Evolutionary conservation across 1,140 invertebrate genomes (phyloP), one percentile per base, ranked within the genome.

Genomic region (Diuraphis noxia): DNA sequence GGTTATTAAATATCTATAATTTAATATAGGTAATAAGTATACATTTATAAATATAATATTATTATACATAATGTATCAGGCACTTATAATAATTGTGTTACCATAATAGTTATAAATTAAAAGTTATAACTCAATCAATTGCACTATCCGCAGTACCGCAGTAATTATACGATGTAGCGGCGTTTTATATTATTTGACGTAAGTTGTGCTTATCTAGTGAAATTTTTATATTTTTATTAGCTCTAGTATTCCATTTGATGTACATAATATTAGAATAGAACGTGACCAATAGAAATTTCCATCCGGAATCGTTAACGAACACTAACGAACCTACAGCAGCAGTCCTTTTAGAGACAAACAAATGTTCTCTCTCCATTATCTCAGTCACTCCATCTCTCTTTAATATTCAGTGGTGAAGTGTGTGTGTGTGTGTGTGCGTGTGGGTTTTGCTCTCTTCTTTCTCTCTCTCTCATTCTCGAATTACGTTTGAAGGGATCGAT

Each of bases 291-390:
- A 86, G 46, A 86, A 36, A 52, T 86, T 86, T 86, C 23, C 85
- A 86, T 49, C n/a, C 25, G 10, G 21, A 52, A 86, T 23, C 46
- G 34, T 52, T 52, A 86, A 19, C 41, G 82, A 85, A 52, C 85
- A n/a, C n/a, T n/a, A 52, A 86, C 34, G 34, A 25, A 34, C n/a
- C 43, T 52, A 49, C n/a, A 7, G 23, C 9, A 49, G 34, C 41
- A 82, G 81, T 52, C 43, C 85, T 86, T 86, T 86, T 86, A 36
- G 85, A 86, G 43, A 52, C 85, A 86, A 86, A 86, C 85, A 86
- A 82, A 86, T 34, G 46, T 85, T 10, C 25, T 79, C 9, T 23
- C 82, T 8, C 40, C 17, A 25, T 82, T 85, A n/a, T 41, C 81
- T 84, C 25, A 41, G 36, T 40, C 36, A 4, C 1, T n/a, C 5